phyloP scores from a whole-genome alignment of 2,888 invertebrate genomes.

The Palloptera scutellata region DNA sequence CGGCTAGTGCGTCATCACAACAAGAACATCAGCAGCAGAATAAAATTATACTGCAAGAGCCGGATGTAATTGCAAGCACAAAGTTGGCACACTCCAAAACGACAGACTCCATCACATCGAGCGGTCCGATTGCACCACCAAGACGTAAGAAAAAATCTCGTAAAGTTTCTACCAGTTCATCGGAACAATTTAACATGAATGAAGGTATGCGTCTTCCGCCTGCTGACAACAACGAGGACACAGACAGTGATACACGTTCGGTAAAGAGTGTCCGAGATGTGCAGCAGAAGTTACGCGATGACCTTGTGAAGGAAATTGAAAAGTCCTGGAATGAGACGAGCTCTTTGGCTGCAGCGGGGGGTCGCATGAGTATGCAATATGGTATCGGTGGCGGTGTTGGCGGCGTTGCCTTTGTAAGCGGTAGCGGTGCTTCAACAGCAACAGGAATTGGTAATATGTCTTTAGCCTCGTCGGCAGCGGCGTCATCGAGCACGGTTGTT shows the following conservation, averaged over 20 bases:
- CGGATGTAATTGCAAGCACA: constrained; percentile 93
- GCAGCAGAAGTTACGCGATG: constrained; percentile 60
- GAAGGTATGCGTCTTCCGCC: constrained; percentile 56
- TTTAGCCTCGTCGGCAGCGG: constrained; percentile 42
- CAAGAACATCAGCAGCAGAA: constrained; percentile 36
- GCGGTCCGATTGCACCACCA: constrained; percentile 78
- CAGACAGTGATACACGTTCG: constrained; percentile 58
- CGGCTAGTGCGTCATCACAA: constrained; percentile 30
- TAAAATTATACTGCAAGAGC: constrained; percentile 69
- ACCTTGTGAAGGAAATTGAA: constrained; percentile 74
- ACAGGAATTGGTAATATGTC: constrained; percentile 18
- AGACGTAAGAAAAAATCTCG: constrained; percentile 75
- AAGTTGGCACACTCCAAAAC: constrained; percentile 70
- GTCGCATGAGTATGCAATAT: constrained; percentile 12
- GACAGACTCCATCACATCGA: constrained; percentile 63
- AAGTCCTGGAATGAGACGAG: constrained; percentile 73
- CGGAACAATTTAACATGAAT: constrained; percentile 61
- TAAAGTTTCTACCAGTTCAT: constrained; percentile 61
- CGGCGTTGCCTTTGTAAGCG: background rate
- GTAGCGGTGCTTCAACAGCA: constrained; percentile 8
- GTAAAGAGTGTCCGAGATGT: constrained; percentile 58
- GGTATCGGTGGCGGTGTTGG: background rate
- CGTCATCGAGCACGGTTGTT: constrained; percentile 55
- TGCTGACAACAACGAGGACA: constrained; percentile 55
- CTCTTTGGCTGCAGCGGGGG: constrained; percentile 23